Evolutionary conservation across 2,888 invertebrate genomes (phyloP).

Genomic region (Nemurella pictetii): DNA sequence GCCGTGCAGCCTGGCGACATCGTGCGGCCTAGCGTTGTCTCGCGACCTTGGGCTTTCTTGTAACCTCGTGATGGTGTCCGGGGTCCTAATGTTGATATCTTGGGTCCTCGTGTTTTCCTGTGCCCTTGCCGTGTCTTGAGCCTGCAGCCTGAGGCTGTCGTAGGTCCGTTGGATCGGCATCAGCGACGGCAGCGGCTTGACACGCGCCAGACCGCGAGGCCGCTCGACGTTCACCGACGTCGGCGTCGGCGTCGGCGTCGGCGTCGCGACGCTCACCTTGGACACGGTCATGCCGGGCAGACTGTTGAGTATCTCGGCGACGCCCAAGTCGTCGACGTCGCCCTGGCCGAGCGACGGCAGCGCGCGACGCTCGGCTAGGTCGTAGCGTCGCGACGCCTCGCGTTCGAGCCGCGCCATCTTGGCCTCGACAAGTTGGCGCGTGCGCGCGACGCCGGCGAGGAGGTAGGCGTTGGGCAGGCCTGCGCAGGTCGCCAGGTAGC

Average conservation of each 20-base stretch:
- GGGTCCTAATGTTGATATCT: too few relatives aligned
- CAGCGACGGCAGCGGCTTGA: constrained; percentile 7
- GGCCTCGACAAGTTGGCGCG: not conserved
- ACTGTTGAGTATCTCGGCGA: constrained; percentile 5
- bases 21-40: too few relatives aligned
- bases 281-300: constrained; percentile 19
- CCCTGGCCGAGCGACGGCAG: too few relatives aligned
- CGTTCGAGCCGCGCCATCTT: not conserved
- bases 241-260: not conserved
- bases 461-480: not conserved
- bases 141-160: not conserved
- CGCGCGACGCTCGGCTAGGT: not conserved
- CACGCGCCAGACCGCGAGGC: not conserved
- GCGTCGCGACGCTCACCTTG: constrained; percentile 1
- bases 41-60: too few relatives aligned
- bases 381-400: not conserved
- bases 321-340: not conserved
- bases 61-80: too few relatives aligned
- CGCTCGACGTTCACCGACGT: not conserved
- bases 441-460: not conserved
- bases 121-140: not conserved
- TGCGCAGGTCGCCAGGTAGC: not conserved
- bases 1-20: too few relatives aligned
- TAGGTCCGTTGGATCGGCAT: constrained; percentile 16
- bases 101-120: too few relatives aligned